Conservation (phyloP, 2,888 invertebrate species). For the Agrochola litura region DNA sequence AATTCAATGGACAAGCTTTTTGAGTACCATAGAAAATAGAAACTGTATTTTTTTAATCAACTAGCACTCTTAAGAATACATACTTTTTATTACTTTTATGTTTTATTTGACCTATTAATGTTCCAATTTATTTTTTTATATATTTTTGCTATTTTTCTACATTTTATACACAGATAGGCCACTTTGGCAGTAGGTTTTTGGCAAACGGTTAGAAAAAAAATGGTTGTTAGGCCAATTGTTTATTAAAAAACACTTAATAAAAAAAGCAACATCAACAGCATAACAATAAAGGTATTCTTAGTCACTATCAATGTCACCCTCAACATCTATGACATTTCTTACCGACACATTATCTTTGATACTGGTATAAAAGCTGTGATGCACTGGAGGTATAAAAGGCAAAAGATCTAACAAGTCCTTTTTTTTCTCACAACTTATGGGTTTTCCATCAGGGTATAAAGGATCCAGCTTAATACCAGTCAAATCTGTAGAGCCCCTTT, state of each 20-base stretch:
- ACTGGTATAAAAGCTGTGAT: conserved; percentile 50
- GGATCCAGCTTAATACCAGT: conserved; percentile 49
- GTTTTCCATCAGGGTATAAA: conserved; percentile 60
- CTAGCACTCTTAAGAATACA: too few relatives aligned
- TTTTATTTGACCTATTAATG: neutral
- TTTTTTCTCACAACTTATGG: conserved; percentile 58
- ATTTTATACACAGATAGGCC: conserved; percentile 39
- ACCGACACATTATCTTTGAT: conserved; percentile 48
- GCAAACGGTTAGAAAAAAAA: conserved; percentile 7
- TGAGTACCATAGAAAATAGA: too few relatives aligned
- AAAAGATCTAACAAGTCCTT: conserved; percentile 57
- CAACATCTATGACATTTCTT: conserved; percentile 49
- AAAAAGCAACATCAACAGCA: conserved; percentile 12
- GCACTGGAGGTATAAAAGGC: conserved; percentile 57
- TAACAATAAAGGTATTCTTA: conserved; percentile 24
- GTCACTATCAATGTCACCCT: conserved; percentile 38
- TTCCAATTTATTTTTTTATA: conserved; percentile 33
- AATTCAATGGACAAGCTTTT: too few relatives aligned
- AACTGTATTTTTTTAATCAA: too few relatives aligned
- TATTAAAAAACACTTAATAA: conserved; percentile 9
- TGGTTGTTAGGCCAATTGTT: conserved; percentile 1
- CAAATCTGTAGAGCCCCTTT: conserved; percentile 44
- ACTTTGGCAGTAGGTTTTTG: conserved; percentile 35
- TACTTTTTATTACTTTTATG: too few relatives aligned
- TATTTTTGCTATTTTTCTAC: conserved; percentile 9